phyloP scores from a whole-genome alignment of 2,113 vertebrate species.

The Tringa solitaria region DNA sequence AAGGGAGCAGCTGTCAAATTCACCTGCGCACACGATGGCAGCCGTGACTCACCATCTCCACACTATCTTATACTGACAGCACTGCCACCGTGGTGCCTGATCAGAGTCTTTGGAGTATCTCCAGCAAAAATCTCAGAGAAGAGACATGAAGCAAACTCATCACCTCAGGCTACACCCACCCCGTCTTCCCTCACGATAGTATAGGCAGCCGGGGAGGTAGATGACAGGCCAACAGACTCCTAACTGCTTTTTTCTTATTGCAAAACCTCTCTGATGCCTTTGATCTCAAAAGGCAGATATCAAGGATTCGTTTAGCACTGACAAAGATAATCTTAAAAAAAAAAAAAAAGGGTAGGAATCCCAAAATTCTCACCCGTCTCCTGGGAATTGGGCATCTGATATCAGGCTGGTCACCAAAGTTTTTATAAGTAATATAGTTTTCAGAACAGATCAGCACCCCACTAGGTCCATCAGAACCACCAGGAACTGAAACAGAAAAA shows the following conservation, averaged over 20 bases:
- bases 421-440: conserved; percentile 99
- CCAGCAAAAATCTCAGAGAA: conserved; percentile 75
- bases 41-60: neutral
- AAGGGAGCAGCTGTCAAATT: neutral
- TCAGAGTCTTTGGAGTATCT: conserved; percentile 69
- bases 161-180: conserved; percentile 42
- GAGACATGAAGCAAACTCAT: conserved; percentile 78
- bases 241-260: neutral
- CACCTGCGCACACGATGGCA: accelerated
- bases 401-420: conserved; percentile 97
- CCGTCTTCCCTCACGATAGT: neutral
- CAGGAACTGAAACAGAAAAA: conserved; percentile 83
- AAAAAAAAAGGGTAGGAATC: neutral
- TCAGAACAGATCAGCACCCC: conserved; percentile 98
- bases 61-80: neutral
- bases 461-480: conserved; percentile 95
- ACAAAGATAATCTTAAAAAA: neutral
- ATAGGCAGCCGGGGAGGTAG: accelerated
- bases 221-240: accelerated
- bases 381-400: conserved; percentile 98
- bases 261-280: neutral
- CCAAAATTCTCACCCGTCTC: conserved; percentile 83
- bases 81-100: neutral
- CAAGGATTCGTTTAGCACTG: neutral
- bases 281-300: neutral